These are phyloP conservation scores for Euwallacea fornicatus DNA, from an alignment of 1,140 invertebrate genomes.

Conservation along the genomic window DNA sequence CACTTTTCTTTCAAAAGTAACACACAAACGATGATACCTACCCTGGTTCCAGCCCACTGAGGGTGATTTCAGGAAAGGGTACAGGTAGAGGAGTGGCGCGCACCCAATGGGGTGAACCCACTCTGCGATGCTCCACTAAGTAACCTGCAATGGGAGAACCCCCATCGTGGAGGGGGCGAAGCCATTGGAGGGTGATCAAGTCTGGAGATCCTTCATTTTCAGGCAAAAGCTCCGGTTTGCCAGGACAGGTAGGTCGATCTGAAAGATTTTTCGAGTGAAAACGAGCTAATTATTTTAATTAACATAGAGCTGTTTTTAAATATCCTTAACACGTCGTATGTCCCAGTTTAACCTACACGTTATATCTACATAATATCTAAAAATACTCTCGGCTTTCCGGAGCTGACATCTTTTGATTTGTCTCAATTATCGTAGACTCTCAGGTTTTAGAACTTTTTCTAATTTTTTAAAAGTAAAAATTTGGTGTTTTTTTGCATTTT, in stretches of 20 bases:
- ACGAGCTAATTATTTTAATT: not conserved
- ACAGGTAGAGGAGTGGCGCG: slow-evolving; percentile 72
- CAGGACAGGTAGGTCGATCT: slow-evolving; percentile 76
- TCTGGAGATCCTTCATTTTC: slow-evolving; percentile 69
- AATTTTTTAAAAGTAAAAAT: slow-evolving; percentile 1
- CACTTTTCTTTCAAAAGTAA: not conserved
- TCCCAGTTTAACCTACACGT: not conserved
- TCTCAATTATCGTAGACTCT: not conserved
- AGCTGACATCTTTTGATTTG: slow-evolving; percentile 29
- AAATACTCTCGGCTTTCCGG: slow-evolving; percentile 17
- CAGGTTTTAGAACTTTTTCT: slow-evolving; percentile 24
- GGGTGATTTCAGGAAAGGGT: slow-evolving; percentile 67
- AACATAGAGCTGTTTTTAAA: not conserved
- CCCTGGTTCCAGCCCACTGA: slow-evolving; percentile 79
- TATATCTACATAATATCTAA: slow-evolving; percentile 21
- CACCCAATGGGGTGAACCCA: slow-evolving; percentile 76
- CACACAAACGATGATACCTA: slow-evolving; percentile 8
- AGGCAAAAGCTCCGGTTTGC: slow-evolving; percentile 73
- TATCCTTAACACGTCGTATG: too few species aligned
- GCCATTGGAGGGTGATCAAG: slow-evolving; percentile 87
- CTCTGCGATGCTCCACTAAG: slow-evolving; percentile 76
- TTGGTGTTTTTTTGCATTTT: not conserved
- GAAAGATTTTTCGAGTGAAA: not conserved
- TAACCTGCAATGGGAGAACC: slow-evolving; percentile 87
- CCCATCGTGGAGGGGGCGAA: slow-evolving; percentile 77